Evolutionary conservation across 2,797 vertebrate species (phyloP).

Genomic region (Discoglossus pictus): DNA sequence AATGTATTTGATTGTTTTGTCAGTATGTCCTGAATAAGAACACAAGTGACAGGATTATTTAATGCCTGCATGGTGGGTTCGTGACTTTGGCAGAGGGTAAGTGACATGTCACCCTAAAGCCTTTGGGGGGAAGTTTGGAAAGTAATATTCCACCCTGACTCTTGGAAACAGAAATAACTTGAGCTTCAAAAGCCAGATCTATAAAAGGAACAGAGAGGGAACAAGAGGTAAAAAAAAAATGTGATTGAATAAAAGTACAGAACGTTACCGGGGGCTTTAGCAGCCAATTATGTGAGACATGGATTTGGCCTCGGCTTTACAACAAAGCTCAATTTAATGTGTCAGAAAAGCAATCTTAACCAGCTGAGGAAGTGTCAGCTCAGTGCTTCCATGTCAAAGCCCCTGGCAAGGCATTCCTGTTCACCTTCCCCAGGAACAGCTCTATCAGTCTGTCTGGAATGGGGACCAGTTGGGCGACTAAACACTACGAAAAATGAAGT

Average conservation of each 20-base stretch:
- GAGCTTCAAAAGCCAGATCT: neutral
- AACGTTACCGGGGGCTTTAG: constrained; percentile 52
- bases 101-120: neutral
- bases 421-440: neutral
- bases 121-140: neutral
- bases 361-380: constrained; percentile 62
- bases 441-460: neutral
- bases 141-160: neutral
- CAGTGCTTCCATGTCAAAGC: constrained; percentile 57
- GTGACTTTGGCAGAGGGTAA: neutral
- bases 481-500: neutral
- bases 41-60: too few relatives aligned
- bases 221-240: constrained; percentile 18
- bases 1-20: too few relatives aligned
- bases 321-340: constrained; percentile 60
- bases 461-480: neutral
- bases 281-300: constrained; percentile 54
- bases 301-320: constrained; percentile 55
- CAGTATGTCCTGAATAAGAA: too few relatives aligned
- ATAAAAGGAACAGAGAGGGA: neutral
- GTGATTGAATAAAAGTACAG: constrained; percentile 20
- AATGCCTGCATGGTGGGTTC: too few relatives aligned
- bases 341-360: constrained; percentile 60
- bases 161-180: neutral
- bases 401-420: constrained; percentile 29